A percentile compares a stretch with the other conserved stretches of the same genome.
phyloP scores from a whole-genome alignment of 2,113 vertebrate genomes.

The Xyliphius kryptos region DNA sequence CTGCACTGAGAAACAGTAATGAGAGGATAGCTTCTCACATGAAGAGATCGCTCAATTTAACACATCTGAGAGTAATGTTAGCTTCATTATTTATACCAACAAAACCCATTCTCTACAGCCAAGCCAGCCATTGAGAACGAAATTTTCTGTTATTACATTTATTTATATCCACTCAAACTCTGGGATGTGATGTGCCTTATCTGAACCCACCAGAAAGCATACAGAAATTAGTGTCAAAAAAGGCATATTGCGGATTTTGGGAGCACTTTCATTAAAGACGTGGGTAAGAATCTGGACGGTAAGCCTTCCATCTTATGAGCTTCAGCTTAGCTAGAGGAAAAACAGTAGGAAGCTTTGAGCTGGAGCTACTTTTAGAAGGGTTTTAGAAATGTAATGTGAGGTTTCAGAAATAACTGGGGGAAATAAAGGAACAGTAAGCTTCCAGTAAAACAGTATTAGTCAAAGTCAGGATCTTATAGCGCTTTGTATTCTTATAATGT shows the following conservation, averaged over 20 bases:
- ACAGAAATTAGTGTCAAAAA: slow-evolving; percentile 29
- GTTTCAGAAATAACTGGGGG: no score
- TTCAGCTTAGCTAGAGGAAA: slow-evolving; percentile 32
- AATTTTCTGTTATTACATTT: slow-evolving; percentile 11
- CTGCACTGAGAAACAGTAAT: not conserved
- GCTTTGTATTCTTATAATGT: no score
- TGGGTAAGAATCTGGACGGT: slow-evolving; percentile 39
- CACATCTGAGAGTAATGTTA: slow-evolving; percentile 19
- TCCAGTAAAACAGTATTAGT: no score
- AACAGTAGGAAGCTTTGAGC: slow-evolving; percentile 20
- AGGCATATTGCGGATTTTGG: slow-evolving; percentile 16
- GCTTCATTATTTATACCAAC: slow-evolving; percentile 20
- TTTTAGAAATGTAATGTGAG: slow-evolving; percentile 19
- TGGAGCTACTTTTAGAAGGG: slow-evolving; percentile 7
- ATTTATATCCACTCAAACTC: slow-evolving; percentile 19
- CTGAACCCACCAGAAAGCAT: slow-evolving; percentile 27
- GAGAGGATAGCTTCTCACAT: slow-evolving; percentile 13
- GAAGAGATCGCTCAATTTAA: slow-evolving; percentile 1
- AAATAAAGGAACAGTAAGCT: no score
- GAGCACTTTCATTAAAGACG: slow-evolving; percentile 33
- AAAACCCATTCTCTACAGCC: slow-evolving; percentile 14
- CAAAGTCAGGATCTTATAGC: no score
- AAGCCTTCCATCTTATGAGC: slow-evolving; percentile 32
- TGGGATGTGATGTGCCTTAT: slow-evolving; percentile 19
- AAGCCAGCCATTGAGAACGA: slow-evolving; percentile 22